Evolutionary conservation across 2,888 invertebrate genomes (phyloP).

Genomic region (Serripes groenlandicus): DNA sequence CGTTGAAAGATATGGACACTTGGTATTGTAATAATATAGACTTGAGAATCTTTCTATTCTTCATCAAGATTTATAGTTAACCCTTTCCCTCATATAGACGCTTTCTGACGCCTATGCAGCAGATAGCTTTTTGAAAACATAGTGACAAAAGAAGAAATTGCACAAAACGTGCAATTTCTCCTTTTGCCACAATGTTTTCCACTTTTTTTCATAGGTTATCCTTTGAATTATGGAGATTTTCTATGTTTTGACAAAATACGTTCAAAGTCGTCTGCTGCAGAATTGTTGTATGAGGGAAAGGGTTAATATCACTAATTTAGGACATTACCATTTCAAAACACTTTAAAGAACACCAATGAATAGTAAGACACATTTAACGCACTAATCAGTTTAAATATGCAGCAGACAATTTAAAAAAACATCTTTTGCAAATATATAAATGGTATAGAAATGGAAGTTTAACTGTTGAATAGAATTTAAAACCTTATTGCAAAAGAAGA

Average conservation of each 20-base stretch:
- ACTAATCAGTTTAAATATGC: neutral
- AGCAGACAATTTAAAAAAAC: too few species aligned
- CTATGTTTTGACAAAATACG: neutral
- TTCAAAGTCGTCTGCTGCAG: neutral
- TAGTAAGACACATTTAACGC: too few species aligned
- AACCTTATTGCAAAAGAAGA: too few species aligned
- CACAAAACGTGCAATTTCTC: neutral
- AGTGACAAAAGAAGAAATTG: neutral
- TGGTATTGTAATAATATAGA: too few species aligned
- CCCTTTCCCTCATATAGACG: neutral
- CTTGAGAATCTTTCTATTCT: too few species aligned
- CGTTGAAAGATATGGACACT: too few species aligned
- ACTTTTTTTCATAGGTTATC: neutral
- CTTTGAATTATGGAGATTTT: neutral
- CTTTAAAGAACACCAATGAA: too few species aligned
- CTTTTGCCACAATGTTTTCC: neutral
- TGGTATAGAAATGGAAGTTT: too few species aligned
- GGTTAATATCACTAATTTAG: neutral
- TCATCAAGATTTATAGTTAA: too few species aligned
- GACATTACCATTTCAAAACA: too few species aligned
- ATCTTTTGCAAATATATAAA: too few species aligned
- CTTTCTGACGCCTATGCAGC: neutral
- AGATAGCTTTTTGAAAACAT: neutral
- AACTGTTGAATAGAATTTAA: too few species aligned
- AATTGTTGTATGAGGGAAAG: neutral